Base-by-base conservation (phyloP, 1,140 invertebrate genomes). In the Trialeurodes vaporariorum region DNA sequence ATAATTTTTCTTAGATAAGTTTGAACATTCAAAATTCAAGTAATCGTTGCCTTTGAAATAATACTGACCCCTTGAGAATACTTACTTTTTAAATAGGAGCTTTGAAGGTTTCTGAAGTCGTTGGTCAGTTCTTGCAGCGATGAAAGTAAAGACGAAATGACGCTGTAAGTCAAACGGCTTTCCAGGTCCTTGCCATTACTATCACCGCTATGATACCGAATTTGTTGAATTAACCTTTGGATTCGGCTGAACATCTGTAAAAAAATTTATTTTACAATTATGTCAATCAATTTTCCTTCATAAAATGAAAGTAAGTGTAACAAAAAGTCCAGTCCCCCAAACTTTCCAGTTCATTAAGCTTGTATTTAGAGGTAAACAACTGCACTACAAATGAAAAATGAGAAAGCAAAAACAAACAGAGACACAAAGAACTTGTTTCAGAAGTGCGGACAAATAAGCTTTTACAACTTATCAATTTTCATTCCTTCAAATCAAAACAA, bases 111-210 rank as follows among this genome's bases (percentile, higher is more conserved):
- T 72, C 92, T 83, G 75, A 95, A 96, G 64, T 84, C 85, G 12
- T 85, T 76, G 9, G 92, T 93, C 59, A 95, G 78, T 64, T 96
- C 92, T 80, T 96, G 93, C 21, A 96, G 77, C 22, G 86, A 85
- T 2, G 87, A 81, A 0, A 93, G 90, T 66, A 95, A 79, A 60
- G 91, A 91, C 68, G 86, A 81, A 2, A 93, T 85, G 22, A 94
- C 92, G 78, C 93, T 96, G 23, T 83, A 81, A 1, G 89, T 87
- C 34, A 97, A 75, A 70, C 85, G 85, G 71, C 86, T 85, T 77
- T 96, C 93, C 66, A 83, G 80, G 72, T 49, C 34, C 34, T 81
- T 79, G 65, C 78, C 84, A 75, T 80, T 85, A 81, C 75, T 63
- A 78, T 72, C 70, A 13, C 68, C 73, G 68, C 67, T 79, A 73